Evolutionary conservation across 2,888 invertebrate species (phyloP).

Genomic region (Eupithecia centaureata): DNA sequence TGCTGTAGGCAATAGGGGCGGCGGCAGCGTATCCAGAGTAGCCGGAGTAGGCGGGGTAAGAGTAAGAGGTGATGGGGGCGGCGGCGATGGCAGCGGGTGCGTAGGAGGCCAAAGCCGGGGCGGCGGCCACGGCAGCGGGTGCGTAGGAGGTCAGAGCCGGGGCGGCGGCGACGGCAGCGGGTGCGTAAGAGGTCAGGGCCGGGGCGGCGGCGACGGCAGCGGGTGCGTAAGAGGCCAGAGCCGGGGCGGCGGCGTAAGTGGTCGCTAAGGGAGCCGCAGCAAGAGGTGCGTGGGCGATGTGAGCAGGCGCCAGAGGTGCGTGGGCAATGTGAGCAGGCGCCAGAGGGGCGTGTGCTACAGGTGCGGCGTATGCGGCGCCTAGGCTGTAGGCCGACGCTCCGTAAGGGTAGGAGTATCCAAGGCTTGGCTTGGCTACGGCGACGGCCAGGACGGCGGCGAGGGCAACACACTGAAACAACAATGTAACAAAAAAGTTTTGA

Average conservation of each 20-base stretch:
- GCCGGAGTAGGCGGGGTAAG: constrained; percentile 20
- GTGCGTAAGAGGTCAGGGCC: too few relatives aligned
- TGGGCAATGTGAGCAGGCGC: background rate
- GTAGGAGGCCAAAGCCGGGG: background rate
- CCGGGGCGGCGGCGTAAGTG: constrained; percentile 8
- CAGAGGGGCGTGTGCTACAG: constrained; percentile 10
- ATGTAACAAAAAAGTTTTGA: background rate
- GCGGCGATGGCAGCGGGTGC: constrained; percentile 14
- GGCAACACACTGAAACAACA: constrained; percentile 52
- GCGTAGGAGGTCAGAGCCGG: constrained; percentile 9
- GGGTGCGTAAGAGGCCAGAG: too few relatives aligned
- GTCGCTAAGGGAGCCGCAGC: background rate
- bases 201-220: constrained; percentile 35
- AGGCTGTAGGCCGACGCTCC: constrained; percentile 21
- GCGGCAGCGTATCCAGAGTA: constrained; percentile 8
- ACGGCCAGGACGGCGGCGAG: constrained; percentile 60
- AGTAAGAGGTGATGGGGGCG: constrained; percentile 16
- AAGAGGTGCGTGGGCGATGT: constrained; percentile 1
- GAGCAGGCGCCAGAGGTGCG: background rate
- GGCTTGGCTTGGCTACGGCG: constrained; percentile 62
- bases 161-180: background rate
- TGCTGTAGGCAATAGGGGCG: constrained; percentile 18
- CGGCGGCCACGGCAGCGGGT: constrained; percentile 10
- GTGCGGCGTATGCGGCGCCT: constrained; percentile 29
- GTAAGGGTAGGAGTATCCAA: constrained; percentile 26